phyloP scores from a whole-genome alignment of 1,140 invertebrate genomes.

The Hormaphis cornu region DNA sequence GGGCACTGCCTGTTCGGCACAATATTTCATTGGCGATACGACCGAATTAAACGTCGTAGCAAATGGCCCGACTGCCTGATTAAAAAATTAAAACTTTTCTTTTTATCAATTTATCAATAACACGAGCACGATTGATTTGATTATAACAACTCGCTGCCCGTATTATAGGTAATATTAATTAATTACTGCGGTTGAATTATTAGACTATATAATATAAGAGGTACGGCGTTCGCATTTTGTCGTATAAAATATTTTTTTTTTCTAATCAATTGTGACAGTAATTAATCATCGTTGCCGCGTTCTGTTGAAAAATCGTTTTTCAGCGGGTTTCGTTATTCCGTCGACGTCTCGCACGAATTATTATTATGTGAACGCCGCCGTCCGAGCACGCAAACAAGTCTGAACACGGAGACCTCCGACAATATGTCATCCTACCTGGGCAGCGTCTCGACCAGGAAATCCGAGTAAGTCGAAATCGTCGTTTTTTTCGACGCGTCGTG shows the following conservation, averaged over 20 bases:
- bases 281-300: too few relatives aligned
- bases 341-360: too few relatives aligned
- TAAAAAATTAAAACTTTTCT: slow-evolving; percentile 11
- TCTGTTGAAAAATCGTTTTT: too few relatives aligned
- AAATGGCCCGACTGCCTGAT: slow-evolving; percentile 16
- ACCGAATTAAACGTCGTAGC: background rate
- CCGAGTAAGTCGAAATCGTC: slow-evolving; percentile 14
- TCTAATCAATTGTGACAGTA: too few relatives aligned
- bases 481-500: background rate
- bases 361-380: too few relatives aligned
- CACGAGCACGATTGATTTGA: background rate
- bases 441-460: background rate
- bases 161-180: background rate
- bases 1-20: too few relatives aligned
- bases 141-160: background rate
- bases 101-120: slow-evolving; percentile 30
- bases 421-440: slow-evolving; percentile 4
- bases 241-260: too few relatives aligned
- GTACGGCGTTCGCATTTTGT: too few relatives aligned
- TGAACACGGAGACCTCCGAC: background rate
- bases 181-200: too few relatives aligned
- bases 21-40: too few relatives aligned
- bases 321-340: too few relatives aligned
- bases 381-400: background rate
- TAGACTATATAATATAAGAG: too few relatives aligned